These are phyloP conservation scores for Oreotrochilus melanogaster DNA, from an alignment of 2,113 vertebrate genomes.

Conservation along the genomic window DNA sequence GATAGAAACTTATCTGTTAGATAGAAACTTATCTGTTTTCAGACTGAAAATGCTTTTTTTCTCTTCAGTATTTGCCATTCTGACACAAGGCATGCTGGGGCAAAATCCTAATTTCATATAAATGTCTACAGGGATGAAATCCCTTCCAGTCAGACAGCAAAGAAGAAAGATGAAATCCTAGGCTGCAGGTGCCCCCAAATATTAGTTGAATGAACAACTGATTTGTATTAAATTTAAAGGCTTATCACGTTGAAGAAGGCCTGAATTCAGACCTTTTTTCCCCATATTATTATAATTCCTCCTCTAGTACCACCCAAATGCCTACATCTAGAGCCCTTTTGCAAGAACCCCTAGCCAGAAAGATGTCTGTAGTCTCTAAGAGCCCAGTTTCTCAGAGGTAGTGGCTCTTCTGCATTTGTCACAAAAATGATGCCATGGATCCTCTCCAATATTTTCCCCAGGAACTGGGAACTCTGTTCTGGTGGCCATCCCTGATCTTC, in stretches of 20 bases:
- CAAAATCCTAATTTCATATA: not conserved
- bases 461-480: not conserved
- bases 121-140: not conserved
- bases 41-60: not conserved
- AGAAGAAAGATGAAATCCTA: not conserved
- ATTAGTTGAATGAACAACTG: not conserved
- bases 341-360: not conserved
- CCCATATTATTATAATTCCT: not conserved
- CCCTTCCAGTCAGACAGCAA: not conserved
- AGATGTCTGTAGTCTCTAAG: not conserved
- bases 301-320: not conserved
- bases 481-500: not conserved
- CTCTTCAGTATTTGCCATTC: not conserved
- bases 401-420: not conserved
- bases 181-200: not conserved
- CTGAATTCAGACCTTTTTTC: not conserved
- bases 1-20: not conserved
- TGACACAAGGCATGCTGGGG: not conserved
- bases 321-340: not conserved
- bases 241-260: not conserved
- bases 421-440: not conserved
- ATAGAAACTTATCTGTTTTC: not conserved
- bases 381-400: not conserved
- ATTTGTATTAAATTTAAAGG: not conserved
- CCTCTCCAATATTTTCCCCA: not conserved